Base-by-base conservation (phyloP, 1,140 invertebrate species). In the Drosophila funebris region DNA sequence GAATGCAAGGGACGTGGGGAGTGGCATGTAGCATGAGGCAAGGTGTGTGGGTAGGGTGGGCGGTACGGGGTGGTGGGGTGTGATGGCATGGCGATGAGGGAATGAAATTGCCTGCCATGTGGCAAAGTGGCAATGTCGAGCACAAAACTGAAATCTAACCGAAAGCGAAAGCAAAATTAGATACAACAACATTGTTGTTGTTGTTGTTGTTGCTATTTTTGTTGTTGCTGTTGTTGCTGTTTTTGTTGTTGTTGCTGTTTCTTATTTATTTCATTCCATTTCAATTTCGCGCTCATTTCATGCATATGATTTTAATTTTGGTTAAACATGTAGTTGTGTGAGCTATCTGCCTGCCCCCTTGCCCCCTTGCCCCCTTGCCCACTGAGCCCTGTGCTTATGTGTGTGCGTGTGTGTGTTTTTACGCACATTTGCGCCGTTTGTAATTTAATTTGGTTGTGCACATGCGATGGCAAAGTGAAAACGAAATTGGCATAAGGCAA, bases 301-400 rank as follows among this genome's bases (percentile, higher is more conserved):
- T 88, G 83, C 83, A 87, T 87, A 87, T 87, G 84, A 87, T 87
- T 88, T 87, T 87, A 88, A 87, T 87, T 87, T 87, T 76, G 63
- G 66, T 71, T 69, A 71, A 82, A 71, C 73, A 81, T 68, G 27
- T 67, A 37, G 39, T 4, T 33, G 64, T 46, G 41, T 8, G 16
- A 43, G 48, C 36, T 48, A 20, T 27, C 54, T 43, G 27, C 27
- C 54, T 43, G 27, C 27, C 29, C 48, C 29, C 29, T 20, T 33
- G 14, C 29, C 29, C 22, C 24, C 16, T 43, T 9, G 8, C 11
- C 3, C 22, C 22, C n/a, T n/a, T 14, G 44, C 7, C 16, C 13
- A 11, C 13, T 18, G 13, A 9, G 5, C n/a, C n/a, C 16, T 16
- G 9, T 36, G 39, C n/a, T n/a, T n/a, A n/a, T 39, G 27, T 41